Percentiles rank a stretch among this genome's conserved stretches.
Evolutionary conservation across 2,888 invertebrate genomes (phyloP).

Genomic region (Pogonocherus hispidulus): DNA sequence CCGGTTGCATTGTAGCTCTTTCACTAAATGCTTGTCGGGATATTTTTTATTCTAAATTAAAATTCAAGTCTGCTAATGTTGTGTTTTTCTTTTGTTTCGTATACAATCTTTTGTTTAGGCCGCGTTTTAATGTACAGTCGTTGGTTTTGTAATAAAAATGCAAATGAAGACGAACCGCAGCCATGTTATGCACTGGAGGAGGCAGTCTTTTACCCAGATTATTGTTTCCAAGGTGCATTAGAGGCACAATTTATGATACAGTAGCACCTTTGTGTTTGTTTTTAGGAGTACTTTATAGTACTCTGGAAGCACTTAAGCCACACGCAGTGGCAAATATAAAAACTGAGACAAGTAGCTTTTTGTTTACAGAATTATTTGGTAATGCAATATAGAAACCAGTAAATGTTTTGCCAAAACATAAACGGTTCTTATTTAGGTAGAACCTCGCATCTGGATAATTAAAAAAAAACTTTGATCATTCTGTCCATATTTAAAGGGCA

Average conservation of each 20-base stretch:
- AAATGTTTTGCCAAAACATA: too few relatives aligned
- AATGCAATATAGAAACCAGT: constrained; percentile 33
- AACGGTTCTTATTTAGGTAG: too few relatives aligned
- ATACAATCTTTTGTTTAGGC: constrained; percentile 62
- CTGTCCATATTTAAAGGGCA: too few relatives aligned
- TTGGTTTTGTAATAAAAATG: constrained; percentile 63
- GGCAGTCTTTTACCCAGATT: constrained; percentile 34
- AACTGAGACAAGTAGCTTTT: constrained; percentile 26
- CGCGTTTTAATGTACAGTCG: constrained; percentile 60
- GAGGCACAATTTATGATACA: constrained; percentile 28
- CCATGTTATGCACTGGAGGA: constrained; percentile 36
- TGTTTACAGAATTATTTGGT: constrained; percentile 28
- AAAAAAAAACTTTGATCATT: too few relatives aligned
- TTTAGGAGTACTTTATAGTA: constrained; percentile 5
- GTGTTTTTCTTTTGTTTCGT: constrained; percentile 62
- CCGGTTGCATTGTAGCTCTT: constrained; percentile 48
- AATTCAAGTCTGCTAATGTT: constrained; percentile 65
- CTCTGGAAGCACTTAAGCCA: constrained; percentile 1
- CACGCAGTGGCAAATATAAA: not conserved
- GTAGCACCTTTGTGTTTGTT: constrained; percentile 12
- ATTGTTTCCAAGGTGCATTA: constrained; percentile 31
- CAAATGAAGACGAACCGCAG: constrained; percentile 57
- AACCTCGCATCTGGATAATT: too few relatives aligned
- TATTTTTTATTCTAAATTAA: constrained; percentile 60
- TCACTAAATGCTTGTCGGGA: constrained; percentile 46